Conservation (phyloP, 53 echinoderm and acorn worm species). For the Actinopyga echinites region DNA sequence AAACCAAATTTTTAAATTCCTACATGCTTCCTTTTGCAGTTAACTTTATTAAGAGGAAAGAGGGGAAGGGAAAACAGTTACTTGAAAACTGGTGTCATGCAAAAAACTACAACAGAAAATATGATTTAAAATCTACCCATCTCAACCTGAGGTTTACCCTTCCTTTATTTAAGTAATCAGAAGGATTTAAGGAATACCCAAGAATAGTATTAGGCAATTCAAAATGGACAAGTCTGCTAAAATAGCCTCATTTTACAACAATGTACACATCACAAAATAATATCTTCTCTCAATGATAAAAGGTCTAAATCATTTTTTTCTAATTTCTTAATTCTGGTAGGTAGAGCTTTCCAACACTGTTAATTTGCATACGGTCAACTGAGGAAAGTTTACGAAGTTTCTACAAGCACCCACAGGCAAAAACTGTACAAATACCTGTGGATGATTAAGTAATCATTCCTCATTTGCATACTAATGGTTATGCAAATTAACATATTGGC, state of each 20-base stretch:
- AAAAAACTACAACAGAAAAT: no score
- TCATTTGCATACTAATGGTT: slow-evolving; percentile 2
- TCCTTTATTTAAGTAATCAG: no score
- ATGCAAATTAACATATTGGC: slow-evolving; percentile 7
- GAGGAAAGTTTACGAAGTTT: slow-evolving; percentile 17
- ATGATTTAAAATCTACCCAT: no score
- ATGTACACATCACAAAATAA: slow-evolving; percentile 70
- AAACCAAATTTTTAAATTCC: no score
- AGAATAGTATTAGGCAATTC: no score
- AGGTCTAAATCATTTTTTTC: background rate
- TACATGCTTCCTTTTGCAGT: no score
- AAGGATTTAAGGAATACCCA: no score
- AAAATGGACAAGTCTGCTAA: slow-evolving; percentile 34
- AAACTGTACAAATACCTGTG: background rate
- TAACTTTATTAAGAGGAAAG: no score
- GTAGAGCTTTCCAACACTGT: background rate
- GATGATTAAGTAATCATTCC: slow-evolving; percentile 13
- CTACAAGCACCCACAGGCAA: background rate
- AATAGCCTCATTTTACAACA: slow-evolving; percentile 67
- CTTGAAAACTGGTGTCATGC: no score
- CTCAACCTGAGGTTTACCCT: no score
- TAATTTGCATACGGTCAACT: slow-evolving; percentile 13
- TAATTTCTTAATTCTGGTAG: no score
- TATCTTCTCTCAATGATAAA: slow-evolving; percentile 23
- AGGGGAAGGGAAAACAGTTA: no score